A percentile compares a stretch with the other conserved stretches of the same genome.
These are phyloP conservation scores for Nesogale talazaci DNA, from an alignment of 2,113 vertebrate genomes.

Conservation along the genomic window DNA sequence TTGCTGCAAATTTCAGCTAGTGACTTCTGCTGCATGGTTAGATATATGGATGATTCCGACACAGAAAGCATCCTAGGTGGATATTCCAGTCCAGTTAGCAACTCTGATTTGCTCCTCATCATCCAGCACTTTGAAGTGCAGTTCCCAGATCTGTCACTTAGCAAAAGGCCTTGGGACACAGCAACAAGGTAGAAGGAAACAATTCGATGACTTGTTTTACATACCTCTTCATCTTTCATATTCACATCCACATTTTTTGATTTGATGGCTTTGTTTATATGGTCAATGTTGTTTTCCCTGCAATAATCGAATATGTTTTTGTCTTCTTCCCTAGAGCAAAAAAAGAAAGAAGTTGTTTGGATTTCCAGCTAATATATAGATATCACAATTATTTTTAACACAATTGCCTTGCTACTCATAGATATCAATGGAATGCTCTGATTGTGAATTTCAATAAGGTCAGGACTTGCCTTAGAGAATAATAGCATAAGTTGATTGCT, in stretches of 20 bases:
- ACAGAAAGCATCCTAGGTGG: constrained; percentile 3
- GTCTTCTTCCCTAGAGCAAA: constrained; percentile 94
- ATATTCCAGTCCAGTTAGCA: background rate
- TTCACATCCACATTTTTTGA: constrained; percentile 94
- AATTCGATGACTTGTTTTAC: constrained; percentile 40
- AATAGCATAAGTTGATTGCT: background rate
- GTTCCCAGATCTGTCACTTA: background rate
- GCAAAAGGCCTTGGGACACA: background rate
- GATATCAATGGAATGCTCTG: constrained; percentile 37
- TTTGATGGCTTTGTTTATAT: constrained; percentile 92
- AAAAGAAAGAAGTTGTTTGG: constrained; percentile 46
- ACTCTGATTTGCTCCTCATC: background rate
- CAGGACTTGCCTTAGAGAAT: constrained; percentile 44
- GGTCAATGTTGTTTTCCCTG: constrained; percentile 97
- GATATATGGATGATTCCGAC: background rate
- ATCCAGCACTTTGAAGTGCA: background rate
- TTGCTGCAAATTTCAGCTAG: background rate
- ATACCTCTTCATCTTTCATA: constrained; percentile 95
- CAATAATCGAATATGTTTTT: constrained; percentile 99
- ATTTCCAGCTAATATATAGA: constrained; percentile 72
- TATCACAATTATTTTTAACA: constrained; percentile 55
- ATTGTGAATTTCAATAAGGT: constrained; percentile 21
- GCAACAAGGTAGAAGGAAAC: background rate
- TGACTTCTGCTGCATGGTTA: background rate
- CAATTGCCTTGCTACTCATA: constrained; percentile 45